Evolutionary conservation across 2,113 vertebrate species (phyloP), one percentile per base, ranked within the genome.

Genomic region (Coreoperca whiteheadi): DNA sequence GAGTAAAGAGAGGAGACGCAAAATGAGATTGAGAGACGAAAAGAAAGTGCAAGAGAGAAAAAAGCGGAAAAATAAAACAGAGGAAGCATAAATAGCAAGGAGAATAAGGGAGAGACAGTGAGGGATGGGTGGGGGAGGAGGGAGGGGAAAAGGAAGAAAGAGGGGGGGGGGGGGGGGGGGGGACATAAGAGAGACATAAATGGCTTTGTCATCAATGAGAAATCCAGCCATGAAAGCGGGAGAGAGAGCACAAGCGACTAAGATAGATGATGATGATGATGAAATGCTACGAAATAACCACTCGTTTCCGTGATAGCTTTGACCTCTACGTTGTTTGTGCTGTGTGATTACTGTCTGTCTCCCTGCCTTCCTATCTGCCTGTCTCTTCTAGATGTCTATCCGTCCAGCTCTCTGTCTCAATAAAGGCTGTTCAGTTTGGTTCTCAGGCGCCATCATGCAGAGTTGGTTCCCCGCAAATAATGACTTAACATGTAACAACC

Each of bases 181-280:
- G 46, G 4, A 56, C 57, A 73, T 87, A 87, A 81, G 87, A 84
- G 82, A 89, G 77, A 88, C 87, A 88, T 88, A 92, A 92, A 91
- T 89, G 91, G 77, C 90, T 93, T 88, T 92, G 91, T 90, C 87
- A 90, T 92, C 88, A 92, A 89, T 85, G 85, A 92, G 87, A 91
- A 91, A 91, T 80, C 79, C 86, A 83, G 85, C 82, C 77, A 90
- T 91, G 89, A 94, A 91, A 91, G 88, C 69, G 59, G 21, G 82
- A 65, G 81, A 91, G 82, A 87, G 86, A 86, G 81, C 46, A n/a
- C 60, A 61, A 76, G 82, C 46, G 74, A 88, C 80, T n/a, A 72
- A 90, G 90, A 89, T 73, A 74, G 90, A 92, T 86, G 91, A 80
- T 76, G 90, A 39, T 39, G 37, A 91, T 93, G 91, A 93, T 93